phyloP scores from a whole-genome alignment of 2,797 vertebrate genomes.

The Rallus crepitans region DNA sequence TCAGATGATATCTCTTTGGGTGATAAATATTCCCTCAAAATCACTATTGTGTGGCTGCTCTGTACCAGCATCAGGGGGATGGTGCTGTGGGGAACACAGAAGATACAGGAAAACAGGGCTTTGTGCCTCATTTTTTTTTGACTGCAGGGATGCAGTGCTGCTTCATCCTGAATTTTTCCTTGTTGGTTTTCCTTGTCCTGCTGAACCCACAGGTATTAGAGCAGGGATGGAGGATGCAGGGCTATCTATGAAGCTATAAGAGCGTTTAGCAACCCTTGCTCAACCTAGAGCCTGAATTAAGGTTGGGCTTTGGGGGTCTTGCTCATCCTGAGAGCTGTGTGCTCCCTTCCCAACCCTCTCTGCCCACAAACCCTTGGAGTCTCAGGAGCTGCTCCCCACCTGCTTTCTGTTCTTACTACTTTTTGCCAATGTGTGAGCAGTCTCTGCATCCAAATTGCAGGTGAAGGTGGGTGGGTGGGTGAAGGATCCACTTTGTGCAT shows the following conservation, averaged over 20 bases:
- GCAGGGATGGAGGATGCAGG: background rate
- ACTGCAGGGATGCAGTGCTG: background rate
- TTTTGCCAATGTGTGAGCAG: fast-evolving
- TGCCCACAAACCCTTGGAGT: background rate
- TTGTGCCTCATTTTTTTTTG: fast-evolving
- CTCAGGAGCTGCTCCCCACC: background rate
- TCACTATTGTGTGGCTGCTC: background rate
- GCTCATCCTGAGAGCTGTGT: background rate
- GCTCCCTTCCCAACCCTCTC: too few species aligned
- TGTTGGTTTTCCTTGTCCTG: background rate
- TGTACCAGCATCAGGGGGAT: background rate
- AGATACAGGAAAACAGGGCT: background rate
- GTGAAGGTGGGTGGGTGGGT: fast-evolving
- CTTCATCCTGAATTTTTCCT: background rate
- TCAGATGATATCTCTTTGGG: background rate
- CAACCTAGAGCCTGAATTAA: background rate
- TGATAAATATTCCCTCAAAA: background rate
- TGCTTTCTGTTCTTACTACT: background rate
- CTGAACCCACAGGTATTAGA: background rate
- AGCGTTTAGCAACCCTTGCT: background rate
- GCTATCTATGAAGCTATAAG: fast-evolving
- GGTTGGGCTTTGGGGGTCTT: background rate
- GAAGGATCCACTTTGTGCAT: background rate
- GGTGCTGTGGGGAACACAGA: background rate
- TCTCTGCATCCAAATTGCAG: background rate